A percentile compares a stretch with the other conserved stretches of the same genome.
Evolutionary conservation across 2,888 invertebrate genomes (phyloP).

Genomic region (Caradrina clavipalpis): DNA sequence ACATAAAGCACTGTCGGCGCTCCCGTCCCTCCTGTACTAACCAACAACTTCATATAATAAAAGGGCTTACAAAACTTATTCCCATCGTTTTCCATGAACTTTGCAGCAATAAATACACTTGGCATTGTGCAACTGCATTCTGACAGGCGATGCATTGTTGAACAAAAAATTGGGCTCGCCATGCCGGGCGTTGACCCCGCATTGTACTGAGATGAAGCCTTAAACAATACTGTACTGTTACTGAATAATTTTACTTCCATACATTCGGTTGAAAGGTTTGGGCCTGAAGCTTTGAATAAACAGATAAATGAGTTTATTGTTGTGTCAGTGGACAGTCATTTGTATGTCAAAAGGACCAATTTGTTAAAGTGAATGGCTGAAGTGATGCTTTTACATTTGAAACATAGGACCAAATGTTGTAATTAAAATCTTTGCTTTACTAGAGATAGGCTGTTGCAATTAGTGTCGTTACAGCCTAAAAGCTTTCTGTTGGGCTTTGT

Average conservation of each 20-base stretch:
- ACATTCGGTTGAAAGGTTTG: constrained; percentile 28
- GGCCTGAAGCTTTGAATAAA: constrained; percentile 22
- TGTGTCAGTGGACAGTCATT: constrained; percentile 15
- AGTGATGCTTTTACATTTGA: background rate
- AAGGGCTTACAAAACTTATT: constrained; percentile 47
- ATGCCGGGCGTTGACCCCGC: constrained; percentile 51
- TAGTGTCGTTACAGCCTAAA: background rate
- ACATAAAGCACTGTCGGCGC: background rate
- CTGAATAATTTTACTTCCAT: constrained; percentile 55
- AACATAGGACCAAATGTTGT: background rate
- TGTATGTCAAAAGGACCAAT: constrained; percentile 22
- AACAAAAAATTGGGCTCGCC: constrained; percentile 62
- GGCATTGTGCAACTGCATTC: constrained; percentile 66
- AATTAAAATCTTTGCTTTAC: background rate
- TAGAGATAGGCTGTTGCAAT: background rate
- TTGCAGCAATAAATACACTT: constrained; percentile 55
- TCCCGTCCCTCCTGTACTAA: background rate
- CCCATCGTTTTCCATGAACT: constrained; percentile 58
- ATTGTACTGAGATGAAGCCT: constrained; percentile 54
- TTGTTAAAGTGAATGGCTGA: constrained; percentile 9
- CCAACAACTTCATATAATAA: constrained; percentile 9
- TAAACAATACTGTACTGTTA: constrained; percentile 53
- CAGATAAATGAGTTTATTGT: constrained; percentile 10
- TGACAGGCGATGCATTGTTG: constrained; percentile 59
- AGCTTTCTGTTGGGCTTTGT: background rate